Conservation (phyloP, 1,140 invertebrate species). For the Tetragonula clypearis region DNA sequence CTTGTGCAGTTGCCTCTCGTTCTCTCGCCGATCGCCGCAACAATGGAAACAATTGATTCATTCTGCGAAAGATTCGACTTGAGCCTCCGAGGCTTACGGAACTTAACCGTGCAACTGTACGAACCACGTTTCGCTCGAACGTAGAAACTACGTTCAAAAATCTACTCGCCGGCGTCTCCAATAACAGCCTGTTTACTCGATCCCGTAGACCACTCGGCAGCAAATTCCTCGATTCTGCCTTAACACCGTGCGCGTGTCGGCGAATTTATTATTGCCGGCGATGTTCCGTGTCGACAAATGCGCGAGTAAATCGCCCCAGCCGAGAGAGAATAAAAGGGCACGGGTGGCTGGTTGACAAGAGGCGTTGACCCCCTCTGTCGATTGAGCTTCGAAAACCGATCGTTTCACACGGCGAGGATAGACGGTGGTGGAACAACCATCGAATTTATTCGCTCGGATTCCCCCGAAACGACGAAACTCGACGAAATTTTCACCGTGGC, state of each 20-base stretch:
- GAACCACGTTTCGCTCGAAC: background rate
- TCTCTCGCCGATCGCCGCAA: background rate
- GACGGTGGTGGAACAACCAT: background rate
- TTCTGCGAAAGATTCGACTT: background rate
- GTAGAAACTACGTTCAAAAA: background rate
- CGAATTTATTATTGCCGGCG: constrained; percentile 12
- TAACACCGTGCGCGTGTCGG: background rate
- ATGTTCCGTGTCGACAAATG: background rate
- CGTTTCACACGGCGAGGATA: background rate
- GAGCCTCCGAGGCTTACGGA: background rate
- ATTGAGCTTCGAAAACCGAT: background rate
- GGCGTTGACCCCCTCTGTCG: constrained; percentile 6
- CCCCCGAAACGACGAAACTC: background rate
- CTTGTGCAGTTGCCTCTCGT: background rate
- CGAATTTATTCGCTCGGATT: background rate
- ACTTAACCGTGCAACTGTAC: background rate
- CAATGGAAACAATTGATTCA: background rate
- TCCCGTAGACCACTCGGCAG: background rate
- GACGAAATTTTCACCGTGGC: background rate
- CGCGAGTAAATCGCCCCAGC: background rate
- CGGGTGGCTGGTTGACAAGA: background rate
- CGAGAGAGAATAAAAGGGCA: background rate
- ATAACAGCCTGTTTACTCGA: background rate
- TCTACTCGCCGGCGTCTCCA: background rate
- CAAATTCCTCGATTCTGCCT: background rate